These are phyloP conservation scores for Fundulus diaphanus DNA, from an alignment of 2,797 vertebrate genomes.

Conservation along the genomic window DNA sequence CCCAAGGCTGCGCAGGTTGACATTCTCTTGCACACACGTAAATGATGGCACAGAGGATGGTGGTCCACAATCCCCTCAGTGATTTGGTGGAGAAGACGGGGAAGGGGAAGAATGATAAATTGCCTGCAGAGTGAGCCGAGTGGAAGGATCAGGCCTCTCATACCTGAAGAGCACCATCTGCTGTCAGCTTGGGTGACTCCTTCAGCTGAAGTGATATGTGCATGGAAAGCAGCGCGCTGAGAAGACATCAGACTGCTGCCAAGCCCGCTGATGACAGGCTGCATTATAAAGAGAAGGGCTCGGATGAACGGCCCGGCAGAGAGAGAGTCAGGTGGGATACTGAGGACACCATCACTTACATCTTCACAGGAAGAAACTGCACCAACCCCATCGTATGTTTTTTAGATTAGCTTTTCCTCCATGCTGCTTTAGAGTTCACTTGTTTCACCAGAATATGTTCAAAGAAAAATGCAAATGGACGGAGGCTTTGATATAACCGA, in stretches of 20 bases:
- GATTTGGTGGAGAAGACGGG: slow-evolving; percentile 66
- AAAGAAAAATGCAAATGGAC: slow-evolving; percentile 42
- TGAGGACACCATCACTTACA: slow-evolving; percentile 44
- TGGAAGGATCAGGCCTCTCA: slow-evolving; percentile 65
- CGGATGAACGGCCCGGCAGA: slow-evolving; percentile 20
- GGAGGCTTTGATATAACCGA: slow-evolving; percentile 4
- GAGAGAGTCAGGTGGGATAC: slow-evolving; percentile 44
- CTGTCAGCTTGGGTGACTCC: slow-evolving; percentile 81
- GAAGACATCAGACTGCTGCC: slow-evolving; percentile 70
- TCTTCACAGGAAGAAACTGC: slow-evolving; percentile 30
- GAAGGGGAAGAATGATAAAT: slow-evolving; percentile 81
- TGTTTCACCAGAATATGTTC: slow-evolving; percentile 20
- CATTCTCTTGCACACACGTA: slow-evolving; percentile 77
- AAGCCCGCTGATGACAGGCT: slow-evolving; percentile 49
- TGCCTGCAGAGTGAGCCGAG: slow-evolving; percentile 65
- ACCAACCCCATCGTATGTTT: slow-evolving; percentile 31
- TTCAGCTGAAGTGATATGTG: slow-evolving; percentile 66
- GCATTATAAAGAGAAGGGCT: slow-evolving; percentile 38
- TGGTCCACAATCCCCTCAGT: slow-evolving; percentile 76
- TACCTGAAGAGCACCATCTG: slow-evolving; percentile 87
- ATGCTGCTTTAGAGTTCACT: slow-evolving; percentile 26
- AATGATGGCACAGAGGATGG: slow-evolving; percentile 78
- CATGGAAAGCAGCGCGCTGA: slow-evolving; percentile 68
- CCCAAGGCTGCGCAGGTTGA: slow-evolving; percentile 75
- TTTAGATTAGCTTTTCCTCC: slow-evolving; percentile 20